Evolutionary conservation across 2,113 vertebrate genomes (phyloP).

Genomic region (Panthera uncia): DNA sequence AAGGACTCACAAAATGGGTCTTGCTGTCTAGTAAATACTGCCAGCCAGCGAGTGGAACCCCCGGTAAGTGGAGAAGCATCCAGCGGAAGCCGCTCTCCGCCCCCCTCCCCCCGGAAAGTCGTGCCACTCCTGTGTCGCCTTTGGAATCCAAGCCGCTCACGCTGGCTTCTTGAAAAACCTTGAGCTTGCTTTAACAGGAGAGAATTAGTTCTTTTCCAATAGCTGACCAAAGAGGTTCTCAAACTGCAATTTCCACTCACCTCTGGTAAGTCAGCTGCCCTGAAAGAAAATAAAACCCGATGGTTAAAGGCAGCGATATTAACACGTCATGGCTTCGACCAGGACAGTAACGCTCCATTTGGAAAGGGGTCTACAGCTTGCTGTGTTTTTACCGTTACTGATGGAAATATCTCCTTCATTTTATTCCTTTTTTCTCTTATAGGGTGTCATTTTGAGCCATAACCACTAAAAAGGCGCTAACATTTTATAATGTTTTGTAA

Average conservation of each 20-base stretch:
- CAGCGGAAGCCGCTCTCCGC: not conserved
- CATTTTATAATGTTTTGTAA: constrained; percentile 55
- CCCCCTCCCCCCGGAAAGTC: not conserved
- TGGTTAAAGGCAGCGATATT: not conserved
- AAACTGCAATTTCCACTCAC: not conserved
- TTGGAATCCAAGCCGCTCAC: not conserved
- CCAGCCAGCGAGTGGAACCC: constrained; percentile 64
- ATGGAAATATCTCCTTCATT: constrained; percentile 56
- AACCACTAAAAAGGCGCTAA: constrained; percentile 2
- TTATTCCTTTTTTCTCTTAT: constrained; percentile 47
- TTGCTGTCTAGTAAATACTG: constrained; percentile 56
- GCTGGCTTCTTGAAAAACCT: constrained; percentile 57
- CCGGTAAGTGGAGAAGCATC: not conserved
- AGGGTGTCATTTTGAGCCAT: constrained; percentile 15
- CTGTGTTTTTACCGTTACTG: not conserved
- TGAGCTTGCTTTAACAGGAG: constrained; percentile 46
- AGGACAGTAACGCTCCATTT: not conserved
- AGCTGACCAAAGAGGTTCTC: constrained; percentile 70
- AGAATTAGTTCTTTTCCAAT: constrained; percentile 61
- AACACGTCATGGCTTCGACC: constrained; percentile 5
- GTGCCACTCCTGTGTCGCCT: not conserved
- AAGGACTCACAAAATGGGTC: constrained; percentile 76
- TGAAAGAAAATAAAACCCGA: not conserved
- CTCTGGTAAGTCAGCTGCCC: not conserved
- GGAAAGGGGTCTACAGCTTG: constrained; percentile 18